Base-by-base conservation (phyloP, 2,797 vertebrate species). In the Tenualosa ilisha region DNA sequence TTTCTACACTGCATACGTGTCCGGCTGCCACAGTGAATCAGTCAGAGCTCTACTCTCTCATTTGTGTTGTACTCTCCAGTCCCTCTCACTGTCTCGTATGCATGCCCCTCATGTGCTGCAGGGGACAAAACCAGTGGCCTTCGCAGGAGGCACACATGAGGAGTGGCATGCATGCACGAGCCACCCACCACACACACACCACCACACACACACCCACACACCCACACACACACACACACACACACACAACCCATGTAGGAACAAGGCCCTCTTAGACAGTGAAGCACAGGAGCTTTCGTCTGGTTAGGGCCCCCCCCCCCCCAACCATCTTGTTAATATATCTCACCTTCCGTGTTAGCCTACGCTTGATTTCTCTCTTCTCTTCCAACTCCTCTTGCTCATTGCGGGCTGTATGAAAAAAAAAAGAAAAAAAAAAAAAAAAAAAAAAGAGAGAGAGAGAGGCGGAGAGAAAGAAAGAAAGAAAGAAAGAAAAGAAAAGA, bases 361-460 rank as follows among this genome's bases (percentile, higher is more conserved):
- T 94, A 85, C 97, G 96, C 91, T 99, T 99, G 90, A 99, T 97
- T 94, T 99, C 98, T 90, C 98, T 94, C 91, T 99, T 99, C 93
- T 99, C 98, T 90, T 99, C 98, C 90, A 99, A 96, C 82, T 99
- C 97, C 90, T 99, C 98, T 90, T 97, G 97, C 90, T 99, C 98
- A 91, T 99, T 99, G 85, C 97, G 97, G 88, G 98, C 98, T 99
- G 95, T 86, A 94, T 94, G 87, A 40, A 51, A 12, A 7, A 7
- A 20, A 6, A 54, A 6, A 54, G 3, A 54, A 6, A 20, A 15
- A 54, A 8, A 53, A 89, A 61, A 81, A 46, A 11, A 61, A 84
- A 88, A 89, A 75, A 63, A 22, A 1, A 24, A 24, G 15, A 46
- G 22, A 83, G 11, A 65, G 13, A 20, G 54, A 63, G 61, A 89